Percentiles rank a stretch among this genome's conserved stretches.
Evolutionary conservation across 1,140 invertebrate genomes (phyloP).

Genomic region (Lucilia sericata): DNA sequence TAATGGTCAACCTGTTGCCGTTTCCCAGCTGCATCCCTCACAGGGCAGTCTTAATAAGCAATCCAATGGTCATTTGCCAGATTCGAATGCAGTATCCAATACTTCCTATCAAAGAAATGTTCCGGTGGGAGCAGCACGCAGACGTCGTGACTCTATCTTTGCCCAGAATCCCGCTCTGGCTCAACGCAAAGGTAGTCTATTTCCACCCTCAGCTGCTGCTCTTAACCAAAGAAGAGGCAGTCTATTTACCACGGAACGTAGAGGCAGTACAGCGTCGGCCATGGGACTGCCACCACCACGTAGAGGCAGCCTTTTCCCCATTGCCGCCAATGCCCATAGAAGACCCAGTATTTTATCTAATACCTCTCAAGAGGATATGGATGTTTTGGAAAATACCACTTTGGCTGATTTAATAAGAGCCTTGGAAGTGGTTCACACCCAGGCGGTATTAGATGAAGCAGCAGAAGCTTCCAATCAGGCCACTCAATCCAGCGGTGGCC

Average conservation of each 20-base stretch:
- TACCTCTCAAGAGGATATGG: conserved; percentile 70
- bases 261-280: conserved; percentile 23
- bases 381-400: conserved; percentile 80
- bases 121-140: conserved; percentile 46
- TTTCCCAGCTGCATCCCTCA: conserved; percentile 47
- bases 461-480: conserved; percentile 50
- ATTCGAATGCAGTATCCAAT: neutral
- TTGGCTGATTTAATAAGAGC: conserved; percentile 80
- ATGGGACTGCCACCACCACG: conserved; percentile 52
- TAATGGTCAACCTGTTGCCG: conserved; percentile 50
- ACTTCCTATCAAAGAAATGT: conserved; percentile 55
- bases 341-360: conserved; percentile 72
- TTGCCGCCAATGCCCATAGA: conserved; percentile 54
- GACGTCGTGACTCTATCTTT: conserved; percentile 61
- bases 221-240: conserved; percentile 68
- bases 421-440: conserved; percentile 73
- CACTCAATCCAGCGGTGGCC: conserved; percentile 7
- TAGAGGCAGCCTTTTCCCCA: conserved; percentile 60
- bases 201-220: conserved; percentile 49
- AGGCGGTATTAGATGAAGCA: conserved; percentile 62
- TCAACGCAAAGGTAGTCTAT: conserved; percentile 61
- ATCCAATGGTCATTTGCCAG: neutral
- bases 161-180: conserved; percentile 58
- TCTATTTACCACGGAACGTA: conserved; percentile 58
- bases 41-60: conserved; percentile 51